A percentile compares a stretch with the other conserved stretches of the same genome.
These are phyloP conservation scores for Caenorhabditis sp. DNA, from an alignment of 2,888 invertebrate genomes.

Conservation along the genomic window DNA sequence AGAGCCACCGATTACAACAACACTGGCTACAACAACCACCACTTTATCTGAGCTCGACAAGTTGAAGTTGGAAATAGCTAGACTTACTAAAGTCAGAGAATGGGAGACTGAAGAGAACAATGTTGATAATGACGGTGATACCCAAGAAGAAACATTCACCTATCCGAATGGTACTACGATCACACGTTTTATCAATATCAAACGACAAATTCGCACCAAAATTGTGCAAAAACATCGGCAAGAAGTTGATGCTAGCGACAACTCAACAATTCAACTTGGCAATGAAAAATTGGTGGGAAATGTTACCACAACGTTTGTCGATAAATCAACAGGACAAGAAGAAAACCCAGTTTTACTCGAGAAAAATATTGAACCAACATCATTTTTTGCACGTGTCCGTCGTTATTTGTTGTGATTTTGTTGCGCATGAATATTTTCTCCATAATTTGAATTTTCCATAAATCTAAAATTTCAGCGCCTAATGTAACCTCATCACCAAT, in stretches of 20 bases:
- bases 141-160: conserved; percentile 41
- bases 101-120: conserved; percentile 26
- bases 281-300: neutral
- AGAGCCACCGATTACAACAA: neutral
- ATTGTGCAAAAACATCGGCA: conserved; percentile 35
- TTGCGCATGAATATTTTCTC: neutral
- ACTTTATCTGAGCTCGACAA: conserved; percentile 13
- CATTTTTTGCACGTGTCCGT: conserved; percentile 2
- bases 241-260: conserved; percentile 4
- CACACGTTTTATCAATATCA: conserved; percentile 37
- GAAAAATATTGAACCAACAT: neutral
- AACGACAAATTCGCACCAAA: conserved; percentile 40
- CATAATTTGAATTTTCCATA: neutral
- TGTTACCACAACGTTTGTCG: neutral
- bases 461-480: neutral
- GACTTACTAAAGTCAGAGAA: conserved; percentile 17
- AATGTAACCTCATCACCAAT: conserved; percentile 3
- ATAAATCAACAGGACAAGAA: neutral
- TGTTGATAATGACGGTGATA: conserved; percentile 41
- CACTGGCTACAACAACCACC: neutral
- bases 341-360: neutral
- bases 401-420: neutral
- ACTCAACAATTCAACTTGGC: neutral
- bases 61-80: conserved; percentile 18
- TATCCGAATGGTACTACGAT: conserved; percentile 49